Base-by-base conservation (phyloP, 30 jellyfish, hydroid and myxozoan genomes). In the Turritopsis dohrnii region DNA sequence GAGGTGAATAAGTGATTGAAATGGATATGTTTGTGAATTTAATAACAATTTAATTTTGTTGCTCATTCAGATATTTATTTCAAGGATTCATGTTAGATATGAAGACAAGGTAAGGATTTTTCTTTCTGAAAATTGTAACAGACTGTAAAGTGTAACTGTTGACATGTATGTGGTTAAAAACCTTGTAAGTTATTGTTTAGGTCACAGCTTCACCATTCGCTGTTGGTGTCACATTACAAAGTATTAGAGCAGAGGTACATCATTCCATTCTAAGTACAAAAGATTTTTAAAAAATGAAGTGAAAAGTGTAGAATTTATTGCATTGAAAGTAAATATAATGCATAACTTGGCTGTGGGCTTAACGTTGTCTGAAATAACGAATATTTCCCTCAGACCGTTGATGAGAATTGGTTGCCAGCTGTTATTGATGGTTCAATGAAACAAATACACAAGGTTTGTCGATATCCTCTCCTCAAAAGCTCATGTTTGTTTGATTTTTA, bases 71-170 rank as follows among this genome's bases (percentile, higher is more conserved):
- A 52, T 80, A 22, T 60, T 18, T 17, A 80, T 80, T 16, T 22
- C 81, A 31, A 80, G 60, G 54, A 80, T 80, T 60, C 87, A 80
- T 80, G 87, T 80, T 31, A 81, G 87, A 31, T 80, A 80, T 80
- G 87, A 80, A 80, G 87, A 80, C 53, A 80, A 80, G 84, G 87
- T 80, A 52, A 27, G 60, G 13, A 41, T 3, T 41, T 41, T 41
- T 41, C 60, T 3, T 41, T 41, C 60, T 41, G 5, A 41, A 41
- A 3, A 13, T 3, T 3, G 60, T 41, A 41, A 41, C 5, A 41
- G 13, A 41, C 60, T 41, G 5, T 22, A 5, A 76, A 28, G 18
- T 76, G 71, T 76, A 28, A 16, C 28, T 24, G 18, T 25, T 28
- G 27, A 4, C 84, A 76, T 3, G 60, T 72, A 19, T 26, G 4